phyloP scores from a whole-genome alignment of 2,888 invertebrate genomes.

The Muscina levida region DNA sequence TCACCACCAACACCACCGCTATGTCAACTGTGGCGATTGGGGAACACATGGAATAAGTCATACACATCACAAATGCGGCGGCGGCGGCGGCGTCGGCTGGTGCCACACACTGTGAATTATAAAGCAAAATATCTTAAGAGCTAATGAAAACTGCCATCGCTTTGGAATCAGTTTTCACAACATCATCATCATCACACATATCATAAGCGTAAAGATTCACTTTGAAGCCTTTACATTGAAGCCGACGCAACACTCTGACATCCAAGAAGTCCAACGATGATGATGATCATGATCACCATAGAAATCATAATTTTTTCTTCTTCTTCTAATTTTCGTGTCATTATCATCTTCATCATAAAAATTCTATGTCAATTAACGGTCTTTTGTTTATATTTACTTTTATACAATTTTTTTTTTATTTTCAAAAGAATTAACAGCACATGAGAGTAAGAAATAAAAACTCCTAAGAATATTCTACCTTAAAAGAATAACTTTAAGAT shows the following conservation, averaged over 20 bases:
- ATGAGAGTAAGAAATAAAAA: not conserved
- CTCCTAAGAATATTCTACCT: constrained; percentile 6
- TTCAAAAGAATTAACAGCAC: constrained; percentile 13
- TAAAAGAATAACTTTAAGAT: constrained; percentile 6
- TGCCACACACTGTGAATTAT: constrained; percentile 56
- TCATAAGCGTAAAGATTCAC: constrained; percentile 10
- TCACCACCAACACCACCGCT: constrained; percentile 43
- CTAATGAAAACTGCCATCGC: constrained; percentile 19
- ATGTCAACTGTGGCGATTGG: not conserved
- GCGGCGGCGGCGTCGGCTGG: constrained; percentile 23
- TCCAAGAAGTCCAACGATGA: not conserved
- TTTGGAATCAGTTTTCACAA: not conserved
- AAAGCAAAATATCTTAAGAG: constrained; percentile 11
- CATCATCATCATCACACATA: constrained; percentile 18
- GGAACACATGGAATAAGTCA: constrained; percentile 15
- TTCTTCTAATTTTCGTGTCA: too few species aligned
- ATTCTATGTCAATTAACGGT: constrained; percentile 64
- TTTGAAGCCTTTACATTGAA: constrained; percentile 3
- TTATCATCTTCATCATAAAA: constrained; percentile 28
- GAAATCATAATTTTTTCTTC: not conserved
- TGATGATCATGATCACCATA: not conserved
- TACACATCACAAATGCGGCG: not conserved
- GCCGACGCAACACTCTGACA: not conserved
- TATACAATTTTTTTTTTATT: constrained; percentile 32
- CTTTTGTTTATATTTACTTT: constrained; percentile 63